These are phyloP conservation scores for Proctacanthus coquilletti DNA, from an alignment of 1,140 invertebrate genomes.

Conservation along the genomic window DNA sequence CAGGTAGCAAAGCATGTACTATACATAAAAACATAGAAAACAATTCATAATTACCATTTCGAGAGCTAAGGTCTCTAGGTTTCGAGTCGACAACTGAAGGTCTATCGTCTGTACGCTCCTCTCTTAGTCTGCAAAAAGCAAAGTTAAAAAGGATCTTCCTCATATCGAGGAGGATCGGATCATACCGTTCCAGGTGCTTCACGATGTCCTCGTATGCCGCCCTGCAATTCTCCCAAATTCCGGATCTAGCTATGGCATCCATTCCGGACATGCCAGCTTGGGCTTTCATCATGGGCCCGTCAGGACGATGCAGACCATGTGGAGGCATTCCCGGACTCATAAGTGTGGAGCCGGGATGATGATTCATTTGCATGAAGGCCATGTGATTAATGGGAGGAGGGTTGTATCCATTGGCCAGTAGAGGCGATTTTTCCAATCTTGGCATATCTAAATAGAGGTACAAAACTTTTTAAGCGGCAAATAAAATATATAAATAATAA, in stretches of 20 bases:
- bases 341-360: slow-evolving; percentile 55
- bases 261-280: slow-evolving; percentile 42
- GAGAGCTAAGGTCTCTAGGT: slow-evolving; percentile 64
- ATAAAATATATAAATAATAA: no score
- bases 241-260: slow-evolving; percentile 74
- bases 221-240: slow-evolving; percentile 85
- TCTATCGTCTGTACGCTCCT: slow-evolving; percentile 57
- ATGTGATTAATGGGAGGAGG: slow-evolving; percentile 82
- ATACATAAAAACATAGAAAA: background rate
- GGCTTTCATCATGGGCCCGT: slow-evolving; percentile 58
- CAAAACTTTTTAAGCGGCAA: no score
- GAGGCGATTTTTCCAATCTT: slow-evolving; percentile 76
- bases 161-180: no score
- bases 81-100: slow-evolving; percentile 55
- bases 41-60: slow-evolving; percentile 52
- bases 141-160: background rate
- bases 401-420: slow-evolving; percentile 87
- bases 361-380: slow-evolving; percentile 73
- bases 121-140: slow-evolving; percentile 57
- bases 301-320: slow-evolving; percentile 51
- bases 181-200: slow-evolving; percentile 81
- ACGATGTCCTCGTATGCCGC: slow-evolving; percentile 86
- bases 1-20: background rate
- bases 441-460: no score
- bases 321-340: slow-evolving; percentile 77